A percentile compares a stretch with the other conserved stretches of the same genome.
These are phyloP conservation scores for Felis chaus DNA, from an alignment of 2,113 vertebrate genomes.

Conservation along the genomic window DNA sequence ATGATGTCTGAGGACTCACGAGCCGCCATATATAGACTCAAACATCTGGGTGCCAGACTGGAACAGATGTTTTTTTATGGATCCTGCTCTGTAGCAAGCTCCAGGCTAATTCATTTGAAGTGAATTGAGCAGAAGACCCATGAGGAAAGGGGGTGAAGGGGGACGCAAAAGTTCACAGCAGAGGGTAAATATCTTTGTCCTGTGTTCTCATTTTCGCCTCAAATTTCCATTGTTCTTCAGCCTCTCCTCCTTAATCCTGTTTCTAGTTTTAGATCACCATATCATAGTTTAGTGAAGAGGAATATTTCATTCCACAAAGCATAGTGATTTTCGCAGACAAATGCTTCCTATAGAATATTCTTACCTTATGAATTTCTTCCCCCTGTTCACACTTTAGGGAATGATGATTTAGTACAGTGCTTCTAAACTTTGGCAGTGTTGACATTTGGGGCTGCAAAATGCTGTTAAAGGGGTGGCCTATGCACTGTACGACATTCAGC, in stretches of 20 bases:
- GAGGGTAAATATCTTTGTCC: background rate
- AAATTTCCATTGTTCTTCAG: background rate
- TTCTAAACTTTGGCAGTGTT: background rate
- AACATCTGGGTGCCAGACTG: constrained; percentile 61
- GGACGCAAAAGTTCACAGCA: background rate
- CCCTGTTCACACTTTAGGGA: background rate
- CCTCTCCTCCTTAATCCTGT: background rate
- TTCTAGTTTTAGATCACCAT: background rate
- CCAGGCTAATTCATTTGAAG: background rate
- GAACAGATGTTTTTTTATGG: background rate
- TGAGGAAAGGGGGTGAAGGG: background rate
- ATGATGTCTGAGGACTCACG: background rate
- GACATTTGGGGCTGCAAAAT: background rate
- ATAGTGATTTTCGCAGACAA: constrained; percentile 6
- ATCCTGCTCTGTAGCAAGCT: constrained; percentile 4
- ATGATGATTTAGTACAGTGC: background rate
- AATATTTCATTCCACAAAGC: background rate
- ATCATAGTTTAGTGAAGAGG: background rate
- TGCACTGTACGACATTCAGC: background rate
- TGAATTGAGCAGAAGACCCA: background rate
- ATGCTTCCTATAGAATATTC: background rate
- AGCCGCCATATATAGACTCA: background rate
- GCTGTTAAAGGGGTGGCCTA: background rate
- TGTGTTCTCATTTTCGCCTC: background rate
- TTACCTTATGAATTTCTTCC: background rate